Evolutionary conservation across 2,113 vertebrate species (phyloP), one percentile per base, ranked within the genome.

Genomic region (Epinephelus moara): DNA sequence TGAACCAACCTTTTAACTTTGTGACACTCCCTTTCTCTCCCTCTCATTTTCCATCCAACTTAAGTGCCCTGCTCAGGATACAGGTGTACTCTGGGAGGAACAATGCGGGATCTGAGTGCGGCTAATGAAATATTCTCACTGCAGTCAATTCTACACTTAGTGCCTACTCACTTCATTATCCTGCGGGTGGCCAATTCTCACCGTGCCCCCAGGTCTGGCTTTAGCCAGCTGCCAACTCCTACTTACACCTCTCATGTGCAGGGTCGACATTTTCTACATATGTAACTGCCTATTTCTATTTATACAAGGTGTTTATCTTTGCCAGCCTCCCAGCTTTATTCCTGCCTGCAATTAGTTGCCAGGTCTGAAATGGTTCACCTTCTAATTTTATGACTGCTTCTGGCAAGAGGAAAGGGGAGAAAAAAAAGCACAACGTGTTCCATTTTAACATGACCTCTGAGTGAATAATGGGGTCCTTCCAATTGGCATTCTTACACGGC

Each of bases 81-180:
- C 78, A 91, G 75, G 75, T 90, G 85, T 40, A 71, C 76, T 84
- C 78, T 60, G 14, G 37, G 3, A 8, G 66, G 52, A 80, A 86
- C 87, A 85, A 87, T 85, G 76, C 23, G n/a, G 12, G 57, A 68
- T 71, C 75, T 75, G 67, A 82, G 74, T 81, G 73, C 53, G 42
- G 81, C 79, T 92, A 91, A 92, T 92, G 80, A 93, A 93, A 94
- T 89, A 72, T 91, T 90, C 91, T 92, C 80, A 84, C 76, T 66
- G 49, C 82, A 91, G 81, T 94, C 87, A 82, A 33, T 92, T 89
- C 70, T 75, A 72, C 87, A 88, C 86, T 90, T 80, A 63, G 63
- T 75, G 72, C 72, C 79, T 64, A 67, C 84, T 89, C 86, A 82
- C 90, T 88, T 89, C 77, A 91, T 90, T 91, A 90, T 94, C 87